Evolutionary conservation across 2,888 invertebrate species (phyloP).

Genomic region (Rhyacophila evoluta): DNA sequence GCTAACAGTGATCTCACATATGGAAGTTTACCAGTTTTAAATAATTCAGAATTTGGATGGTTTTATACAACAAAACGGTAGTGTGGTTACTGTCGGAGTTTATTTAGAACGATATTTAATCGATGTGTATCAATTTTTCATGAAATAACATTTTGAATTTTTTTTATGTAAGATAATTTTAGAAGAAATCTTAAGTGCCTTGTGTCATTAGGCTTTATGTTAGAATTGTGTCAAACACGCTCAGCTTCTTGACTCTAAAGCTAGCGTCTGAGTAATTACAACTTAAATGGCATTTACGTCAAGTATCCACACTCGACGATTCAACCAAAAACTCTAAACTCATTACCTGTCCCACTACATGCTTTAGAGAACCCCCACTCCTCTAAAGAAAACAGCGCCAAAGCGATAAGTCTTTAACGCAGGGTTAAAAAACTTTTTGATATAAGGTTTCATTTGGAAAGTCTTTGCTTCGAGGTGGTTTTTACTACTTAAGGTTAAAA

Average conservation of each 20-base stretch:
- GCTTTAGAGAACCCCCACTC: not conserved
- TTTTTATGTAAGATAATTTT: no score
- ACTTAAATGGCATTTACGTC: conserved; percentile 19
- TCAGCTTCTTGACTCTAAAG: not conserved
- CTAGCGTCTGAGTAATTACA: conserved; percentile 3
- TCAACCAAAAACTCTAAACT: conserved; percentile 24
- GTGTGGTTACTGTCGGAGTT: no score
- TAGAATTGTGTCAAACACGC: not conserved
- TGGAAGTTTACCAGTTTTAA: no score
- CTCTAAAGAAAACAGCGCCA: not conserved
- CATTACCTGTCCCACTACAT: conserved; percentile 24
- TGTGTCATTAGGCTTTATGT: not conserved
- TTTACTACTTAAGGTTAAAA: not conserved
- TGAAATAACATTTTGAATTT: no score
- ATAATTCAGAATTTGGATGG: no score
- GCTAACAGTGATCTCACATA: no score
- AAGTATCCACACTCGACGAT: conserved; percentile 17
- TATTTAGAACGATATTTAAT: no score
- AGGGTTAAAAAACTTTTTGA: conserved; percentile 10
- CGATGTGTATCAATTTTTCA: no score
- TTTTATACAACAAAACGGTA: no score
- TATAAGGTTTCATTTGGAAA: not conserved
- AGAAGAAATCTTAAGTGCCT: not conserved
- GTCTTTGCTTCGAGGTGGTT: not conserved
- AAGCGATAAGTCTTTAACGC: conserved; percentile 22